Evolutionary conservation across 2,797 vertebrate genomes (phyloP), one percentile per base, ranked within the genome.

Genomic region (Halcyon smyrnensis): DNA sequence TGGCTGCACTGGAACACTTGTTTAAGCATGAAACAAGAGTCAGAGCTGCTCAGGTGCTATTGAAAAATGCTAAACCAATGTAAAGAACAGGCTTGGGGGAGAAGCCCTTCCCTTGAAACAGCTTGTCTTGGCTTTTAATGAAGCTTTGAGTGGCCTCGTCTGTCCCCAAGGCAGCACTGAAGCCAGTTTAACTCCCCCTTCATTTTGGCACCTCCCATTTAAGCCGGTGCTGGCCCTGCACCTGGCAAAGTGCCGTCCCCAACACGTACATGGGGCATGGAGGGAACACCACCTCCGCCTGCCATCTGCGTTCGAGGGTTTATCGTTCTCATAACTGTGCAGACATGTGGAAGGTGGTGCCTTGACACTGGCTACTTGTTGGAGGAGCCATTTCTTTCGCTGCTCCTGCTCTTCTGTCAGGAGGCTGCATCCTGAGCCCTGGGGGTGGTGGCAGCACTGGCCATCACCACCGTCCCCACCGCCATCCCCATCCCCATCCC

Each of bases 341-440:
- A 70, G 89, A 93, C 95, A 77, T 75, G 39, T 93, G 96, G 75
- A 93, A 92, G 84, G 88, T 80, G 73, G 34, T 43, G 88, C 86
- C 88, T 88, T 6, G 3, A 84, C 93, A 60, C 9, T 59, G 0
- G 1, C 59, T 0, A 63, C 73, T 50, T 78, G 73, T 54, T 54
- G 17, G 36, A 87, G 93, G 17, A 82, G 84, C 85, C 81, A 23
- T 87, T 96, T 93, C 87, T 90, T 74, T 25, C 1, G 0, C 73
- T 11, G 93, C 67, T 24, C 70, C 87, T 59, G 87, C 32, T 83
- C 28, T 81, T 70, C 80, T 71, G 17, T 25, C 54, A 2, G 76
- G 86, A 90, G 53, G 65, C 24, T 1, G 1, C 43, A 63, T 78
- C 87, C 94, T 43, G 85, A 60, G 63, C 28, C 18, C 43, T 1